Evolutionary conservation across 1,140 invertebrate genomes (phyloP).

Genomic region (Pissodes strobi): DNA sequence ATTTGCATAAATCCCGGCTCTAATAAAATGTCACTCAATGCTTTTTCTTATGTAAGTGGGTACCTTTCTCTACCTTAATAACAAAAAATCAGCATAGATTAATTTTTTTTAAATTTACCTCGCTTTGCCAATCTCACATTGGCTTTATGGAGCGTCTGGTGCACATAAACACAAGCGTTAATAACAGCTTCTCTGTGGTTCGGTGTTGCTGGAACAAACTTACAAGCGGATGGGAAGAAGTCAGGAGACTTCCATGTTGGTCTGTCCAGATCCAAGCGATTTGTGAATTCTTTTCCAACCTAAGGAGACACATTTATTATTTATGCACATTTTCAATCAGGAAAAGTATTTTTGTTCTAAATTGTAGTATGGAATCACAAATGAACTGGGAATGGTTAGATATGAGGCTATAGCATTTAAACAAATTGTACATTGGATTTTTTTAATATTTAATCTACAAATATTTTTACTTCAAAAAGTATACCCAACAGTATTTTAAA

Average conservation of each 20-base stretch:
- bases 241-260: conserved; percentile 83
- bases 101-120: conserved; percentile 61
- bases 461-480: too few species aligned
- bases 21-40: too few species aligned
- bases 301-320: conserved; percentile 46
- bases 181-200: conserved; percentile 93
- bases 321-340: too few species aligned
- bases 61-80: neutral
- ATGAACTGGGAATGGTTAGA: too few species aligned
- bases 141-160: conserved; percentile 94
- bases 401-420: too few species aligned
- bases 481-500: too few species aligned
- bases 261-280: conserved; percentile 80
- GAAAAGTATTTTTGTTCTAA: too few species aligned
- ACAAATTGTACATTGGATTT: too few species aligned
- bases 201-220: conserved; percentile 73
- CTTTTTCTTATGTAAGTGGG: too few species aligned
- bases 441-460: too few species aligned
- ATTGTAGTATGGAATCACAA: too few species aligned
- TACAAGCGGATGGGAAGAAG: conserved; percentile 85
- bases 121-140: conserved; percentile 87
- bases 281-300: conserved; percentile 87
- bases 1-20: too few species aligned
- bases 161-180: conserved; percentile 97
- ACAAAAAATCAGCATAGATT: neutral